These are phyloP conservation scores for Heliothis virescens DNA, from an alignment of 1,140 invertebrate species.

Conservation along the genomic window DNA sequence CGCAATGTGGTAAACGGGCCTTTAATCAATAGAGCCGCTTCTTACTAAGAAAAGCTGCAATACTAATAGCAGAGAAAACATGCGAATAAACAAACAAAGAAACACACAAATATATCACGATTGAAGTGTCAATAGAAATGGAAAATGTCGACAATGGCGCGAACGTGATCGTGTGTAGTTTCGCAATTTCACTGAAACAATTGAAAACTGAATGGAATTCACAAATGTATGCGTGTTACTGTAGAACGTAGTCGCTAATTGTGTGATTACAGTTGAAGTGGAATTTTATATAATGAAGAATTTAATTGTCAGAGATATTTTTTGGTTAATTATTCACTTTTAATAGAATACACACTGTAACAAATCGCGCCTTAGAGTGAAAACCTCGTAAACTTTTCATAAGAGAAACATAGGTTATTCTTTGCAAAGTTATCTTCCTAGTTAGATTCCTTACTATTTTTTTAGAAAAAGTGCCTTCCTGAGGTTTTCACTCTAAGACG, in stretches of 20 bases:
- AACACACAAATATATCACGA: background rate
- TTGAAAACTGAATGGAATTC: background rate
- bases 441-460: no score
- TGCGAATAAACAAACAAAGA: background rate
- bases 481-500: no score
- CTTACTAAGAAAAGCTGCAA: background rate
- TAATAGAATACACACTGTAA: no score
- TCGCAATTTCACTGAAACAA: background rate
- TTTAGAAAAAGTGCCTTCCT: no score
- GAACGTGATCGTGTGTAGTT: background rate
- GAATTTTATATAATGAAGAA: no score
- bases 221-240: background rate
- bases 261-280: background rate
- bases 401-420: no score
- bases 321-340: no score
- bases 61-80: background rate
- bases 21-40: background rate
- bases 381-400: no score
- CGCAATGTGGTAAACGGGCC: no score
- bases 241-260: background rate
- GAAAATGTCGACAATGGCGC: background rate
- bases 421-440: no score
- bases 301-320: background rate
- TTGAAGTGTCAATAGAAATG: conserved; percentile 3
- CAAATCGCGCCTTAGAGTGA: no score